Conservation (phyloP, 2,888 invertebrate genomes). For the Ectemnius cavifrons region DNA sequence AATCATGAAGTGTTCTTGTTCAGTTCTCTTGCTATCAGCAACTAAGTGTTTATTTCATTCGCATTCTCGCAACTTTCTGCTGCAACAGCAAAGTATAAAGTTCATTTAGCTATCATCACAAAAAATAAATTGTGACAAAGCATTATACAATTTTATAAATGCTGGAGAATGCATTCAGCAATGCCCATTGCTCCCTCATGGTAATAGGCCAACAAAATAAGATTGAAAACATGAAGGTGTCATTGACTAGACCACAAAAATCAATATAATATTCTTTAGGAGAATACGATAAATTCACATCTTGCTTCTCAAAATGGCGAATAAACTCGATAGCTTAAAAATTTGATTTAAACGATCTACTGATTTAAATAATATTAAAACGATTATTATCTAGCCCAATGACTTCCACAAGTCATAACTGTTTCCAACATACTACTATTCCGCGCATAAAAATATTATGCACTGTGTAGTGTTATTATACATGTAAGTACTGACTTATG, state of each 20-base stretch:
- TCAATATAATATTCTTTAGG: conserved; percentile 24
- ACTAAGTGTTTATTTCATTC: conserved; percentile 26
- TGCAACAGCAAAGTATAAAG: conserved; percentile 6
- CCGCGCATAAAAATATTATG: background rate
- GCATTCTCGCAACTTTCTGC: conserved; percentile 18
- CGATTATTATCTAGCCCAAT: conserved; percentile 5
- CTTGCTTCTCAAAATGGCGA: conserved; percentile 20
- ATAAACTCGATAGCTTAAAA: conserved; percentile 14
- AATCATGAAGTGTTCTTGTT: conserved; percentile 20
- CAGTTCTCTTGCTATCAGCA: conserved; percentile 24
- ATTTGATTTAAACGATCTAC: conserved; percentile 37
- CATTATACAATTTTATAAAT: conserved; percentile 7
- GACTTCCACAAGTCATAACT: background rate
- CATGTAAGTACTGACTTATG: background rate
- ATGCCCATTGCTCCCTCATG: too few species aligned
- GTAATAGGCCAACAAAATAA: conserved; percentile 4
- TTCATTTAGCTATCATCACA: conserved; percentile 7
- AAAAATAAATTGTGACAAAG: conserved; percentile 13
- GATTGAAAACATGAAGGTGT: conserved; percentile 39
- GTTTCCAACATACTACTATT: background rate
- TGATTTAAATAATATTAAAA: background rate
- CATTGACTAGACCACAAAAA: conserved; percentile 56
- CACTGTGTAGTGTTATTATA: too few species aligned
- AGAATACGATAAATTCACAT: conserved; percentile 14
- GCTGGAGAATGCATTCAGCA: too few species aligned